Conservation (phyloP, 2,797 vertebrate genomes). For the Lepidocolaptes lacrymiger region DNA sequence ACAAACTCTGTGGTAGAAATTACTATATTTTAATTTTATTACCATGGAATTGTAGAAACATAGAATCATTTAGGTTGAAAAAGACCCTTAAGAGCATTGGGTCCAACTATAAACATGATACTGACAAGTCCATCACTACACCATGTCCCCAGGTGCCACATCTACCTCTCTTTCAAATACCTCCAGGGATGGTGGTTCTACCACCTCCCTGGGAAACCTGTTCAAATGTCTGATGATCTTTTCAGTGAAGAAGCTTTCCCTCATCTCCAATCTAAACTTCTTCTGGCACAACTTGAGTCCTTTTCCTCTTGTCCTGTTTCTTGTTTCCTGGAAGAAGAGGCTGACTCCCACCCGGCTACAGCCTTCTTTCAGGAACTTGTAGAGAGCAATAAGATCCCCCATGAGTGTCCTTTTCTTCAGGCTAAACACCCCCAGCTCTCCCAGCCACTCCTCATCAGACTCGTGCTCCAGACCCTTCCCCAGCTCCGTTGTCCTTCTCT, state of each 20-base stretch:
- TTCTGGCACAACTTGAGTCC: fast-evolving
- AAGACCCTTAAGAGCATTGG: neutral
- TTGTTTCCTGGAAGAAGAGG: neutral
- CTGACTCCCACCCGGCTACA: fast-evolving
- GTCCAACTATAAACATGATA: neutral
- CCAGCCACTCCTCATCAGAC: neutral
- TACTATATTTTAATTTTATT: neutral
- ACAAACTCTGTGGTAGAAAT: neutral
- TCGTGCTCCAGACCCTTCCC: neutral
- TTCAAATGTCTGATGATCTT: neutral
- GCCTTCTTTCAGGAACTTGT: neutral
- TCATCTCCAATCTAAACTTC: neutral
- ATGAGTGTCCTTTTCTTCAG: neutral
- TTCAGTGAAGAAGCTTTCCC: neutral
- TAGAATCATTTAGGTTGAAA: neutral
- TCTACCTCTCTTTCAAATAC: neutral
- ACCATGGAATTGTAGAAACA: neutral
- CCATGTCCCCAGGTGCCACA: neutral
- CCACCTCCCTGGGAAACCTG: neutral
- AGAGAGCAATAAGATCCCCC: too few relatives aligned
- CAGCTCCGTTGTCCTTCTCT: neutral
- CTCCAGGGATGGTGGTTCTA: neutral
- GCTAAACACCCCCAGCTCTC: neutral
- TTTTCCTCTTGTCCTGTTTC: neutral
- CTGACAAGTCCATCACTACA: neutral